phyloP scores from a whole-genome alignment of 2,113 vertebrate species.

The Callospermophilus lateralis region DNA sequence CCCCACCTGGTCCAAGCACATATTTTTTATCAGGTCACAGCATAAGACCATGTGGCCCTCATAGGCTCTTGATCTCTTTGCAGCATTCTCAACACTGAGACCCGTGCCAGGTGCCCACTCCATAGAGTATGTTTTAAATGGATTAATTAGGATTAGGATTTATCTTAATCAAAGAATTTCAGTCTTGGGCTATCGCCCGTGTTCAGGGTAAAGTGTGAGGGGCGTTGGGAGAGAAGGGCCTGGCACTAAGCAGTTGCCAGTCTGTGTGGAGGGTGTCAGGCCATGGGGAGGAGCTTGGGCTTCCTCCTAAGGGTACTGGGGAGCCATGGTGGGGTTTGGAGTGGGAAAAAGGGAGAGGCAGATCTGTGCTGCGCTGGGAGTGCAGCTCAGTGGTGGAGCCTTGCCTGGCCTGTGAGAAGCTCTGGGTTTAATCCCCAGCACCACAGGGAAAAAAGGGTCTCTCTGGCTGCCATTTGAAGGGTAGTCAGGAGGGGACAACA shows the following conservation, averaged over 20 bases:
- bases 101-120: neutral
- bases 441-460: neutral
- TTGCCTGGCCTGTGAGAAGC: too few relatives aligned
- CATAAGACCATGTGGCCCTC: neutral
- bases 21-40: neutral
- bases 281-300: neutral
- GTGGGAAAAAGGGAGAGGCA: neutral
- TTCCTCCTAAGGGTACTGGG: neutral
- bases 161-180: neutral
- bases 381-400: too few relatives aligned
- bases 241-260: neutral
- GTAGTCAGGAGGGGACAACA: neutral
- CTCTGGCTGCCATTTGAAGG: neutral
- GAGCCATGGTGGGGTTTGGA: neutral
- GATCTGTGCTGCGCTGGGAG: neutral
- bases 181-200: neutral
- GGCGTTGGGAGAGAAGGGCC: neutral
- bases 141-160: neutral
- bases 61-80: neutral
- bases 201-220: neutral
- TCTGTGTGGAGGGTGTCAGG: neutral
- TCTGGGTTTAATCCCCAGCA: neutral
- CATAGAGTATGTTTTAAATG: neutral
- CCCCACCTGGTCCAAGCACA: too few relatives aligned
- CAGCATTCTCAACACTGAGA: neutral